Evolutionary conservation across 2,888 invertebrate genomes (phyloP), one percentile per base, ranked within the genome.

Genomic region (Dorcus parallelipipedus): DNA sequence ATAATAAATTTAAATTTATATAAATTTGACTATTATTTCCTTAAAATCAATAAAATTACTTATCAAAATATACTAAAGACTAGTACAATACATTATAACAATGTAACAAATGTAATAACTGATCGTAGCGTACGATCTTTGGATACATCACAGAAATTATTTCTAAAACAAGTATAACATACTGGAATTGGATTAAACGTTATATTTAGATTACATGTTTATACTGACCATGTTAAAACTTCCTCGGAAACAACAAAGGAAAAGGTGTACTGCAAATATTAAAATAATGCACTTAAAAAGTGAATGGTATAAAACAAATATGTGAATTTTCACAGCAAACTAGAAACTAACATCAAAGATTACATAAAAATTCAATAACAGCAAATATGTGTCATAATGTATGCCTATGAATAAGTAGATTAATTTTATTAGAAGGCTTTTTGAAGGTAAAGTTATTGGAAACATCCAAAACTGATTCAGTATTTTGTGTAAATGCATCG

Each of bases 371-470:
- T 33, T 33, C 7, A 33, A 33, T 6, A 4, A 33, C 26, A 33
- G 26, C 26, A 33, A 33, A 33, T 33, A 10, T 55, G 20, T 66
- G 78, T 78, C 78, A 78, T 78, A 78, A 78, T 60, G 78, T 78
- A 69, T 78, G 78, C 67, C 78, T 75, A 67, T 78, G 77, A 55
- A 77, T 73, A 61, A 76, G 70, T 72, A 75, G 73, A 68, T 71
- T 76, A 55, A 74, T 74, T 66, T 74, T 75, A 60, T 73, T 76
- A 49, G 67, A 64, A 71, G 71, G 61, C 69, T 72, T 67, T 71
- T 66, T 69, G 54, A 59, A 66, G 57, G 59, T 64, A 59, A 63
- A 72, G 42, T 72, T 74, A 58, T 69, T 71, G 45, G 72, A 69
- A 63, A 14, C 38, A 39, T 56, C 23, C 67, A 69, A 56, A 47